Evolutionary conservation across 2,113 vertebrate species (phyloP).

Genomic region (Anhinga anhinga): DNA sequence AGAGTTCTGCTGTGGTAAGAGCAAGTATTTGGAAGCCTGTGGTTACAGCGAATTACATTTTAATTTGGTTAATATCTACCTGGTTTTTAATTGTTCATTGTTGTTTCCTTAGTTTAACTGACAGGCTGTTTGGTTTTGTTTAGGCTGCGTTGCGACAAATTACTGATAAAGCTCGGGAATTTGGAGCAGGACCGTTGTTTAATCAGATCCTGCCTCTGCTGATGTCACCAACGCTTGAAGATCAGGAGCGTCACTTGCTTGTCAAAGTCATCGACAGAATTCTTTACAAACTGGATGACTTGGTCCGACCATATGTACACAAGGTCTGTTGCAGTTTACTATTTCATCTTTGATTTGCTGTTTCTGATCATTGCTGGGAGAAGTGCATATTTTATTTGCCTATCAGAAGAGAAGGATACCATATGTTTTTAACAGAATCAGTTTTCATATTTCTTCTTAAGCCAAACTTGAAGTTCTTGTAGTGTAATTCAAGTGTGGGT

Average conservation of each 20-base stretch:
- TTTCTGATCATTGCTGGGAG: neutral
- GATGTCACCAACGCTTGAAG: constrained; percentile 98
- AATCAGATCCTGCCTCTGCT: constrained; percentile 97
- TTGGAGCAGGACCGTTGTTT: constrained; percentile 94
- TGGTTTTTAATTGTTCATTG: neutral
- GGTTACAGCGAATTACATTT: neutral
- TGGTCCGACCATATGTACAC: constrained; percentile 96
- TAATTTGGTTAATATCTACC: neutral
- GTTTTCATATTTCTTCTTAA: neutral
- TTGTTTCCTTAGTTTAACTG: neutral
- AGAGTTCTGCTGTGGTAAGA: neutral
- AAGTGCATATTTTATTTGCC: neutral
- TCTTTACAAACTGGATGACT: constrained; percentile 95
- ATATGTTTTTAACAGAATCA: neutral
- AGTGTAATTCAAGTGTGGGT: neutral
- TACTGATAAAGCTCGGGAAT: constrained; percentile 97
- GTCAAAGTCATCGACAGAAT: constrained; percentile 99
- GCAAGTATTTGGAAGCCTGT: neutral
- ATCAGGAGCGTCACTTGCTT: constrained; percentile 96
- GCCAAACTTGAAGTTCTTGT: neutral
- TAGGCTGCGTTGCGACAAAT: constrained; percentile 96
- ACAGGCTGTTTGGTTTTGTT: neutral
- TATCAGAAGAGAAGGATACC: neutral
- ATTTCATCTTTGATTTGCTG: neutral
- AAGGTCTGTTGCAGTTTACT: constrained; percentile 79